Percentiles rank a stretch among this genome's conserved stretches.
Evolutionary conservation across 2,888 invertebrate genomes (phyloP).

Genomic region (Amaurobius ferox): DNA sequence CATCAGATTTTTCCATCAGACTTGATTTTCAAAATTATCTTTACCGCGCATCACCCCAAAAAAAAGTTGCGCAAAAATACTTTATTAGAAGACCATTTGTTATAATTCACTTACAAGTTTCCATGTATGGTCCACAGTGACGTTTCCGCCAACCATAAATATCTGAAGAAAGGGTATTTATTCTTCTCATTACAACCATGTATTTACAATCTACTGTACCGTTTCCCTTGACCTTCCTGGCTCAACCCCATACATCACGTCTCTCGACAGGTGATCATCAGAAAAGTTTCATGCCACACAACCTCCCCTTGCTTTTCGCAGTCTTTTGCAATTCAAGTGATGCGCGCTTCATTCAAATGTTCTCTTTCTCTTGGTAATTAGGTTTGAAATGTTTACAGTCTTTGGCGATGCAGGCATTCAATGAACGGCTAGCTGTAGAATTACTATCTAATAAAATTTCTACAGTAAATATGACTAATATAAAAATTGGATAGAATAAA

Average conservation of each 20-base stretch:
- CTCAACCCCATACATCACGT: not conserved
- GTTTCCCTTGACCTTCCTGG: not conserved
- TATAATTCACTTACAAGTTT: not conserved
- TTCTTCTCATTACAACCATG: slow-evolving; percentile 8
- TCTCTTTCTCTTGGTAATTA: no score
- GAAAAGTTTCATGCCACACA: not conserved
- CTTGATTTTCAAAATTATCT: no score
- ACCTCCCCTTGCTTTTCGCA: not conserved
- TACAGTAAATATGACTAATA: no score
- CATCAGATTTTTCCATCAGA: no score
- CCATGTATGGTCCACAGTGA: not conserved
- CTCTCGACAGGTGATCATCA: not conserved
- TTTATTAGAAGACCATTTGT: no score
- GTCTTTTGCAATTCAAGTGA: not conserved
- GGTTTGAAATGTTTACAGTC: no score
- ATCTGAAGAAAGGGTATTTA: not conserved
- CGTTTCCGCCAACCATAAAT: not conserved
- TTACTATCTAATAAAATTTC: no score
- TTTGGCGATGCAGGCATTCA: no score
- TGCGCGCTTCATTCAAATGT: not conserved
- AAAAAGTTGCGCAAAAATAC: no score
- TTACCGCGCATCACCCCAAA: no score
- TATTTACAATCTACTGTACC: slow-evolving; percentile 1
- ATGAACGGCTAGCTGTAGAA: no score
- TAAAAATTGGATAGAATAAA: no score